Evolutionary conservation across 2,113 vertebrate genomes (phyloP).

Genomic region (Stomatorhinus ivindoensis): DNA sequence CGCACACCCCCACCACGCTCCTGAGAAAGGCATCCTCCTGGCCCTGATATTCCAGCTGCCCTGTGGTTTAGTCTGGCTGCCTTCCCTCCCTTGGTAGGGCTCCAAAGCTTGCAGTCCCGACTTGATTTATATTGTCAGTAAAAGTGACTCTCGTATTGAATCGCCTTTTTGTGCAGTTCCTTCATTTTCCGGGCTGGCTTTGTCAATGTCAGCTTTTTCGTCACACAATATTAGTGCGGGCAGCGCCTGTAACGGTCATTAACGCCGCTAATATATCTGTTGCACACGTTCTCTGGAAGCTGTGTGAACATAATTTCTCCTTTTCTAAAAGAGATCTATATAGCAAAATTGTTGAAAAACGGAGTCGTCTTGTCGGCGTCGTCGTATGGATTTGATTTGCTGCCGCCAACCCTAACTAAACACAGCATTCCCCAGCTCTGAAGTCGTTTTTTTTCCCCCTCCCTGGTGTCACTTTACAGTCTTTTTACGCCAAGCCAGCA

Average conservation of each 20-base stretch:
- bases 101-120: neutral
- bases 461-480: neutral
- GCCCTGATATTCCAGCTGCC: neutral
- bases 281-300: neutral
- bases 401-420: neutral
- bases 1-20: neutral
- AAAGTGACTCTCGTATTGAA: conserved; percentile 2
- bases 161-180: neutral
- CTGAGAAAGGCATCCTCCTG: neutral
- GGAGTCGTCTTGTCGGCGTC: neutral
- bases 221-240: neutral
- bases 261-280: neutral
- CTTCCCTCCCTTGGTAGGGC: neutral
- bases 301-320: neutral
- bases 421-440: neutral
- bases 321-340: neutral
- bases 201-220: neutral
- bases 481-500: neutral
- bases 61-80: neutral
- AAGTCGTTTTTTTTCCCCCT: neutral
- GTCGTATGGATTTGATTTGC: neutral
- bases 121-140: conserved; percentile 5
- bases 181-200: neutral
- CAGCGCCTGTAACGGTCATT: neutral
- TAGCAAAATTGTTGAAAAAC: neutral